phyloP scores from a whole-genome alignment of 35 echinoderm and acorn worm genomes.

The Stichopus chloronotus region DNA sequence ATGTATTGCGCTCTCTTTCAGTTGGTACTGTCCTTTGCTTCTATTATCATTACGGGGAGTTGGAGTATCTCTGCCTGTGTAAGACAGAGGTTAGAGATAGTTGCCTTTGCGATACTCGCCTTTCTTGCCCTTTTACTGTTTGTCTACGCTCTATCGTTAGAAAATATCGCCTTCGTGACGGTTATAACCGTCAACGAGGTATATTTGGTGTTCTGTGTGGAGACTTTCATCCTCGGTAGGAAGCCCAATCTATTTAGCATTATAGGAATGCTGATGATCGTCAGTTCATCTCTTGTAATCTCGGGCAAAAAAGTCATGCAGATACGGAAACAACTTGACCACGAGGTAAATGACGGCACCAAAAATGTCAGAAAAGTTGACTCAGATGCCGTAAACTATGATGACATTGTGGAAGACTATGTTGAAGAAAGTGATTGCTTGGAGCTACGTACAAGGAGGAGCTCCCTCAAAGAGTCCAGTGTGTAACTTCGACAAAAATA shows the following conservation, averaged over 20 bases:
- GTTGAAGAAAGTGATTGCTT: too few species aligned
- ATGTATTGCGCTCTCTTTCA: neutral
- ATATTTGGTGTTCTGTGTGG: neutral
- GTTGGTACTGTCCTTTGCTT: neutral
- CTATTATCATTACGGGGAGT: neutral
- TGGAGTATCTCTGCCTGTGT: conserved; percentile 1
- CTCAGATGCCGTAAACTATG: too few species aligned
- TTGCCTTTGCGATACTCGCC: neutral
- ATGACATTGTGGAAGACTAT: too few species aligned
- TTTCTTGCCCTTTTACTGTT: neutral
- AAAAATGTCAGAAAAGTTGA: too few species aligned
- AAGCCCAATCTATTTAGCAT: neutral
- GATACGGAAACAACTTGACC: neutral
- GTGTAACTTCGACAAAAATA: too few species aligned
- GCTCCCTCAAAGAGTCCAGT: too few species aligned
- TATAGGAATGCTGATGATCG: conserved; percentile 4
- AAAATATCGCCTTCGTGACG: neutral
- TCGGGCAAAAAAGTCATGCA: neutral
- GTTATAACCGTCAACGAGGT: conserved; percentile 14
- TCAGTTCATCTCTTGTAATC: conserved; percentile 5
- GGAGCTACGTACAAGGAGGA: too few species aligned
- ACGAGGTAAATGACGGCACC: neutral
- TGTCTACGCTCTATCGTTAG: conserved; percentile 3
- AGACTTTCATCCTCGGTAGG: conserved; percentile 12
- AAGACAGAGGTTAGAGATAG: neutral